phyloP scores from a whole-genome alignment of 2,888 invertebrate species.

The Parelbella ahira region DNA sequence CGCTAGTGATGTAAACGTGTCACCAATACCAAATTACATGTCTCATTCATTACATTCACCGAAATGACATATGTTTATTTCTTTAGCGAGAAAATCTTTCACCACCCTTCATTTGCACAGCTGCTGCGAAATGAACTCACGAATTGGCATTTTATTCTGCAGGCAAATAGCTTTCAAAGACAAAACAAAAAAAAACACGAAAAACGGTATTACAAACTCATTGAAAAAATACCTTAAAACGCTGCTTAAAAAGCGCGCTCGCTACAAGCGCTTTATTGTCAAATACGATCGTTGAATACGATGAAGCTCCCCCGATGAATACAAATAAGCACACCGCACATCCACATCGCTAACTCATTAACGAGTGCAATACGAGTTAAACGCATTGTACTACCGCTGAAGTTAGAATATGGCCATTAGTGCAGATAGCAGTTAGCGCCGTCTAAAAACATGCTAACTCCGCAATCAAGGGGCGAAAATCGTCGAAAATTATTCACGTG shows the following conservation, averaged over 20 bases:
- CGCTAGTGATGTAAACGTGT: too few species aligned
- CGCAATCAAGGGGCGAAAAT: constrained; percentile 35
- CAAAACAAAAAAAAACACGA: constrained; percentile 2
- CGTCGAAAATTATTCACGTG: constrained; percentile 47
- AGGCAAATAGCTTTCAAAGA: constrained; percentile 2
- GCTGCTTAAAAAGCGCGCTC: constrained; percentile 18
- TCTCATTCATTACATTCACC: constrained; percentile 1
- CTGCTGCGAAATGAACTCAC: neutral
- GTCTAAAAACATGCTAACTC: constrained; percentile 37
- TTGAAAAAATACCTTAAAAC: constrained; percentile 23
- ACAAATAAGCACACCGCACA: constrained; percentile 18
- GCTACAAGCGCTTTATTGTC: constrained; percentile 16
- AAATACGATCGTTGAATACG: constrained; percentile 20
- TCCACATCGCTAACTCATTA: constrained; percentile 21
- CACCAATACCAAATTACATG: too few species aligned
- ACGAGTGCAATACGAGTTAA: constrained; percentile 6
- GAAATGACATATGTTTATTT: constrained; percentile 6
- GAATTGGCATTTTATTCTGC: neutral
- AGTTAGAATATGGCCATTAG: constrained; percentile 32
- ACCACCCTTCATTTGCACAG: constrained; percentile 7
- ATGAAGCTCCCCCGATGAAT: constrained; percentile 7
- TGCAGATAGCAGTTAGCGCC: constrained; percentile 12
- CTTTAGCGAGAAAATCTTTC: neutral
- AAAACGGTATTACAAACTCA: constrained; percentile 15
- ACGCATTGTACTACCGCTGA: constrained; percentile 23